phyloP scores from a whole-genome alignment of 2,113 vertebrate species.

The Trematocara unimaculatum region DNA sequence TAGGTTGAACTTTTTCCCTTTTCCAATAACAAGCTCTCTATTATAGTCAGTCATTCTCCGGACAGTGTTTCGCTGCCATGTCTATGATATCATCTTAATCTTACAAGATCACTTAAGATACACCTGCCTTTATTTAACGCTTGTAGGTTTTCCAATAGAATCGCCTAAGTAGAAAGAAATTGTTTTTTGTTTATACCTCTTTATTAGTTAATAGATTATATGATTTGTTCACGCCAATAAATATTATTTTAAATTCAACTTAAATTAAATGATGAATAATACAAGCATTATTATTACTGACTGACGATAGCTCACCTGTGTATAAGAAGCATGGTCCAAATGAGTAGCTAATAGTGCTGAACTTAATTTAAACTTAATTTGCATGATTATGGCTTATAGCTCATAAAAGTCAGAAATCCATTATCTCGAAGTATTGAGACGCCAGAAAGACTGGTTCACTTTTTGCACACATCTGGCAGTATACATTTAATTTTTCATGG shows the following conservation, averaged over 20 bases:
- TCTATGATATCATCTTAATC: slow-evolving; percentile 23
- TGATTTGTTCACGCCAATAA: neutral
- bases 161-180: neutral
- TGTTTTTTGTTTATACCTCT: neutral
- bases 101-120: neutral
- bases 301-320: neutral
- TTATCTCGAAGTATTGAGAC: neutral
- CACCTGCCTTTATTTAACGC: neutral
- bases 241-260: neutral
- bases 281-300: neutral
- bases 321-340: neutral
- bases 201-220: neutral
- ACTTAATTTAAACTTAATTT: neutral
- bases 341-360: neutral
- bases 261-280: neutral
- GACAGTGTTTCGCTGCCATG: slow-evolving; percentile 11
- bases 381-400: neutral
- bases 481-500: neutral
- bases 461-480: neutral
- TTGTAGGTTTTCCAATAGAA: neutral
- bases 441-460: neutral
- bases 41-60: slow-evolving; percentile 24
- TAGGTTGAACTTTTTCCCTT: slow-evolving; percentile 54
- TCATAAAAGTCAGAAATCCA: neutral
- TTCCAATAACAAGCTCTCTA: slow-evolving; percentile 41